Evolutionary conservation across 2,888 invertebrate species (phyloP), one percentile per base, ranked within the genome.

Genomic region (Nudaria mundana): DNA sequence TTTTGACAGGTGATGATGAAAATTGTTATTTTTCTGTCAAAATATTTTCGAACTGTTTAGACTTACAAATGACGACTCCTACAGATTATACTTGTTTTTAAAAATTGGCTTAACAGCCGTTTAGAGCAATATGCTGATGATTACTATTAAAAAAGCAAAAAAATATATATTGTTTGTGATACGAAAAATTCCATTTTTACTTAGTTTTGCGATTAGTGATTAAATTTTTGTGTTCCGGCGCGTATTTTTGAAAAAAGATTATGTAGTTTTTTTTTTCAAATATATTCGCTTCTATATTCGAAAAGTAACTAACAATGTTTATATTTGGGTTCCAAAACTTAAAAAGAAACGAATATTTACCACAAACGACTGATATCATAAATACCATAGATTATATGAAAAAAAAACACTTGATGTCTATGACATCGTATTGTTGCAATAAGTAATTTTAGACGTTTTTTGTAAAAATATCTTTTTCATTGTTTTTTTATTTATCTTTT

Each of bases 101-200:
- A 20, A 20, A 20, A 8, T 20, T 20, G 20, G 20, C 16, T 18
- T n/a, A n/a, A n/a, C n/a, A n/a, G n/a, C n/a, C n/a, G n/a, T n/a
- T n/a, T n/a, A n/a, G n/a, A n/a, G n/a, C n/a, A n/a, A n/a, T n/a
- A n/a, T n/a, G n/a, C n/a, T n/a, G n/a, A n/a, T n/a, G n/a, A n/a
- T n/a, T n/a, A n/a, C n/a, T 12, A n/a, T 25, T n/a, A 35, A 30
- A 11, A 20, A 8, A 6, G 3, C 8, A 12, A 30, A 31, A 32
- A 50, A 37, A 39, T 37, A 36, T 31, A 26, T 30, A 31, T 44
- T 50, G 53, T 57, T 57, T 86, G 85, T 86, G 85, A 85, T 86
- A 83, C 57, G 74, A 71, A 68, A 61, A 40, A 82, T 85, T 83
- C 85, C 83, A 83, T 85, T 83, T 83, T 83, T 65, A 59, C 61